Evolutionary conservation across 2,888 invertebrate genomes (phyloP).

Genomic region (Sipha maydis): DNA sequence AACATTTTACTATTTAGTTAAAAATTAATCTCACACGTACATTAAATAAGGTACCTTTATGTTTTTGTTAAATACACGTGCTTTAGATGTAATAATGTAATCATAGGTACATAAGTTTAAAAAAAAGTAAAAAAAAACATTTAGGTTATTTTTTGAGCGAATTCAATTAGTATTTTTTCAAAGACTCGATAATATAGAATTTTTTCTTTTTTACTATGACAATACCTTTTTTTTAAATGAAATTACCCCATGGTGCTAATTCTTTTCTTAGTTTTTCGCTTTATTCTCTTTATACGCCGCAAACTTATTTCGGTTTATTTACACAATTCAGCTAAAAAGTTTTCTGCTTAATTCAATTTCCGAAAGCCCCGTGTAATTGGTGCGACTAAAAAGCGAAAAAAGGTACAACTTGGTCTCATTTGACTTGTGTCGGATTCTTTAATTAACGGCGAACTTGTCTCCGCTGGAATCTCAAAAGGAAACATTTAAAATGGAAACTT

Average conservation of each 20-base stretch:
- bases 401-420: conserved; percentile 55
- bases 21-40: too few species aligned
- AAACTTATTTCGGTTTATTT: conserved; percentile 59
- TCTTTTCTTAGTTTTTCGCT: conserved; percentile 28
- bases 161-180: conserved; percentile 36
- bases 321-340: conserved; percentile 47
- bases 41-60: too few species aligned
- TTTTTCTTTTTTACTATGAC: conserved; percentile 32
- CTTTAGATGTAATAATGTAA: neutral
- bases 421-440: conserved; percentile 59
- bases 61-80: neutral
- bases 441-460: conserved; percentile 51
- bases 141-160: neutral
- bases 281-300: conserved; percentile 20
- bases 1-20: too few species aligned
- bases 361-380: conserved; percentile 49
- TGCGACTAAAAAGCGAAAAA: conserved; percentile 56
- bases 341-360: conserved; percentile 59
- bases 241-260: conserved; percentile 53
- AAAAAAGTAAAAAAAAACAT: neutral
- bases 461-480: conserved; percentile 45
- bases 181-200: conserved; percentile 18
- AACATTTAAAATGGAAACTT: conserved; percentile 43
- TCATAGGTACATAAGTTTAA: neutral
- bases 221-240: conserved; percentile 51